These are phyloP conservation scores for Wiebesia pumilae DNA, from an alignment of 1,140 invertebrate genomes.

Conservation along the genomic window DNA sequence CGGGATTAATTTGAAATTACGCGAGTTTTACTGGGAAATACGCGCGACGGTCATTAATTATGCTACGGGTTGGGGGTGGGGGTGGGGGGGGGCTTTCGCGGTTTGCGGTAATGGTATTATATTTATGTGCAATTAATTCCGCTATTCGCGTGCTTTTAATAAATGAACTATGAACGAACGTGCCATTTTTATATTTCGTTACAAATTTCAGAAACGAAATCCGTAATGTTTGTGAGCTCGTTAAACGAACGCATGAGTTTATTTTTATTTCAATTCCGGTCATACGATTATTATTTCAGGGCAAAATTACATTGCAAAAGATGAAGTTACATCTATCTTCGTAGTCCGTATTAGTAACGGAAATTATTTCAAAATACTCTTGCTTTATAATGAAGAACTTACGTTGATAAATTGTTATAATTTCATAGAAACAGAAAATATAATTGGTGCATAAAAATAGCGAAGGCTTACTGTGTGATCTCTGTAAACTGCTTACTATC, in stretches of 20 bases:
- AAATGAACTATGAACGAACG: constrained; percentile 20
- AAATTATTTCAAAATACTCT: too few relatives aligned
- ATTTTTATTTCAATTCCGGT: not conserved
- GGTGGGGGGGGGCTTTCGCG: constrained; percentile 20
- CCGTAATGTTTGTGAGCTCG: not conserved
- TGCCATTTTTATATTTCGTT: not conserved
- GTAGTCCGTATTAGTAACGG: too few relatives aligned
- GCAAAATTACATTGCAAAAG: not conserved
- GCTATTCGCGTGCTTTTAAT: constrained; percentile 31
- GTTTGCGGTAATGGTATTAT: constrained; percentile 12
- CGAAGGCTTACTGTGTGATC: too few relatives aligned
- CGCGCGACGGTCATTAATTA: constrained; percentile 32
- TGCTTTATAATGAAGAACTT: too few relatives aligned
- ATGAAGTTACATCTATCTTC: too few relatives aligned
- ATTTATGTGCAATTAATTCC: constrained; percentile 42
- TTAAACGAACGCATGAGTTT: not conserved
- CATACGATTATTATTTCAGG: not conserved
- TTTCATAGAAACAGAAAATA: too few relatives aligned
- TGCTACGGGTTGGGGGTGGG: too few relatives aligned
- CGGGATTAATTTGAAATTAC: constrained; percentile 49
- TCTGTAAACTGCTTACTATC: too few relatives aligned
- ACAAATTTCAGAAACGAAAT: not conserved
- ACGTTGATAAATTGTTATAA: too few relatives aligned
- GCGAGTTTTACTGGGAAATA: constrained; percentile 26
- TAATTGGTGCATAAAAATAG: too few relatives aligned